Base-by-base conservation (phyloP, 2,797 vertebrate species). In the Dallia pectoralis region DNA sequence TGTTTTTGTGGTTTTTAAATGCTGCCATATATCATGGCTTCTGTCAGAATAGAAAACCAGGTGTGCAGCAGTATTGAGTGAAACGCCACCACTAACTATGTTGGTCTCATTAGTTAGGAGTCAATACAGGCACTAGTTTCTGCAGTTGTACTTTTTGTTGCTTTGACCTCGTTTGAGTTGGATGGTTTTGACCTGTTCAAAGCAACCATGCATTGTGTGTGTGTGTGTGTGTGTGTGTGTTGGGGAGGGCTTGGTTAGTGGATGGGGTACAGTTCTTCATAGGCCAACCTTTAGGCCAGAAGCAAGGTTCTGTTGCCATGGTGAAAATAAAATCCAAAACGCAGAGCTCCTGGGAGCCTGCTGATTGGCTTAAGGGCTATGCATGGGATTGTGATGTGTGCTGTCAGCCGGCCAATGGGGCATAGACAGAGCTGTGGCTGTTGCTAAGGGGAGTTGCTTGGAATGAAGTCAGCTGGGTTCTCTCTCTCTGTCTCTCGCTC, bases 401-500 rank as follows among this genome's bases (percentile, higher is more conserved):
- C 89, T 85, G 87, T 86, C 85, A 86, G 84, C 73, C 0, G 78
- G 87, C 93, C 93, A 94, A 94, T 94, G 85, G 88, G 87, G 85
- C 64, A 65, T 75, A 36, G 71, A 72, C 84, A 85, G 85, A 86
- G 82, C 88, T 74, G 68, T 83, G 74, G 81, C 91, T 94, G 93
- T 94, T 94, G 93, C 93, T 94, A 93, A 89, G 93, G 92, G 91
- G 91, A 93, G 92, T 91, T 85, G 86, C 92, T 90, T 91, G 87
- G 86, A 91, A 81, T 83, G 74, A 76, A 91, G 87, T 93, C 93
- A 92, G 91, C 91, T 92, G 88, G 87, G 84, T 86, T 89, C 66
- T 86, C 76, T 88, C 85, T 85, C 73, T 76, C 70, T 77, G 74
- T 44, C 64, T 67, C 63, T 74, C 74, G 77, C 78, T 69, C 72